These are phyloP conservation scores for Enteromius paludinosus DNA, from an alignment of 2,797 vertebrate genomes.

Conservation along the genomic window DNA sequence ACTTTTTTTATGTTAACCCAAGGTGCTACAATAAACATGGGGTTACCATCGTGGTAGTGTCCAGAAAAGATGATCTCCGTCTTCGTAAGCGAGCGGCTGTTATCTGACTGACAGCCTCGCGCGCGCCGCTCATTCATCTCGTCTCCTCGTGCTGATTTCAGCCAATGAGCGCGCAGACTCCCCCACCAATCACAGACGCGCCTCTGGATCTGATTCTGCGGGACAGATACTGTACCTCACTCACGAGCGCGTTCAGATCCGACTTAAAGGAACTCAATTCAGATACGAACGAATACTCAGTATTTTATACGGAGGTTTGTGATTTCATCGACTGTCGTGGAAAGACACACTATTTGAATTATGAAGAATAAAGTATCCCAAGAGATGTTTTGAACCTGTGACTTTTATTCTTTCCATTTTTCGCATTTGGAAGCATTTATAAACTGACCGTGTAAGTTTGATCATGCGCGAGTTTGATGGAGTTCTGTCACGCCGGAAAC, in stretches of 20 bases:
- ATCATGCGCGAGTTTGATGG: constrained; percentile 42
- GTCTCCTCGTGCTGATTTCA: constrained; percentile 30
- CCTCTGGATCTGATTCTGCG: constrained; percentile 48
- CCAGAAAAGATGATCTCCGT: not conserved
- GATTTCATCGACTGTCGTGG: not conserved
- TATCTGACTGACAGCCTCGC: constrained; percentile 34
- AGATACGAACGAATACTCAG: not conserved
- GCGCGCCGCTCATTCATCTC: constrained; percentile 40
- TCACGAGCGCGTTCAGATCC: not conserved
- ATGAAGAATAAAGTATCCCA: not conserved
- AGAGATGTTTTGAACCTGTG: constrained; percentile 3
- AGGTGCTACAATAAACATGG: not conserved
- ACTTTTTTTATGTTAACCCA: not conserved
- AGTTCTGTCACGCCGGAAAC: constrained; percentile 52
- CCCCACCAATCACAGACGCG: constrained; percentile 31
- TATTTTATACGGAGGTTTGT: not conserved
- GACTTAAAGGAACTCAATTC: not conserved
- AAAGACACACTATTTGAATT: not conserved
- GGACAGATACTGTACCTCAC: constrained; percentile 25
- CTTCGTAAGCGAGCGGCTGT: not conserved
- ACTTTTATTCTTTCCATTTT: not conserved
- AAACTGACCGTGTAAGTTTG: too few relatives aligned
- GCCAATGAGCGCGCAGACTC: constrained; percentile 53
- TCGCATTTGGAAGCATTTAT: not conserved
- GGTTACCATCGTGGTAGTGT: not conserved